A percentile compares a stretch with the other conserved stretches of the same genome.
These are phyloP conservation scores for Hypomecis atomaria DNA, from an alignment of 2,888 invertebrate species.

Conservation along the genomic window DNA sequence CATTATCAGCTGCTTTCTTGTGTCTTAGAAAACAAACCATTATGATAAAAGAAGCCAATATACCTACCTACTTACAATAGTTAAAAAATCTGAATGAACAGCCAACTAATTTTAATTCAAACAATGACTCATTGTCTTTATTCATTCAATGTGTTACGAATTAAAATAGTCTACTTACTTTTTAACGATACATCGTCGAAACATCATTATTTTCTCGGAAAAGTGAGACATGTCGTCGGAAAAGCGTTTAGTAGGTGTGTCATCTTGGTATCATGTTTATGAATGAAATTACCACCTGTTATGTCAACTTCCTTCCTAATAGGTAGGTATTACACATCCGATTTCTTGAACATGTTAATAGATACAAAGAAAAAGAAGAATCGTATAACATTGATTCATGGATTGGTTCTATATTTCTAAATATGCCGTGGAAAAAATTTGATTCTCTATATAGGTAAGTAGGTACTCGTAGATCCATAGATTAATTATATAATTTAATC, in stretches of 20 bases:
- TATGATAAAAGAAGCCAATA: no score
- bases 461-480: no score
- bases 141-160: constrained; percentile 8
- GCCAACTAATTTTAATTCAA: constrained; percentile 1
- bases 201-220: constrained; percentile 41
- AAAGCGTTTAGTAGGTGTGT: constrained; percentile 31
- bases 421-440: no score
- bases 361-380: no score
- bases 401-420: no score
- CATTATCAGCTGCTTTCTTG: no score
- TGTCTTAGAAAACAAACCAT: no score
- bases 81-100: no score
- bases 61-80: no score
- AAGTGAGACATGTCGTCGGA: constrained; percentile 39
- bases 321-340: constrained; percentile 26
- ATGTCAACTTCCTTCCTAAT: constrained; percentile 59
- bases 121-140: constrained; percentile 21
- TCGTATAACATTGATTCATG: no score
- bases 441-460: no score
- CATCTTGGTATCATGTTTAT: constrained; percentile 18
- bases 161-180: not conserved
- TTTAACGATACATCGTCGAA: constrained; percentile 16
- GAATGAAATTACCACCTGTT: constrained; percentile 36
- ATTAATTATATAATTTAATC: no score
- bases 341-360: constrained; percentile 16